Evolutionary conservation across 2,888 invertebrate genomes (phyloP), one percentile per base, ranked within the genome.

Genomic region (Chloroclystis v-ata): DNA sequence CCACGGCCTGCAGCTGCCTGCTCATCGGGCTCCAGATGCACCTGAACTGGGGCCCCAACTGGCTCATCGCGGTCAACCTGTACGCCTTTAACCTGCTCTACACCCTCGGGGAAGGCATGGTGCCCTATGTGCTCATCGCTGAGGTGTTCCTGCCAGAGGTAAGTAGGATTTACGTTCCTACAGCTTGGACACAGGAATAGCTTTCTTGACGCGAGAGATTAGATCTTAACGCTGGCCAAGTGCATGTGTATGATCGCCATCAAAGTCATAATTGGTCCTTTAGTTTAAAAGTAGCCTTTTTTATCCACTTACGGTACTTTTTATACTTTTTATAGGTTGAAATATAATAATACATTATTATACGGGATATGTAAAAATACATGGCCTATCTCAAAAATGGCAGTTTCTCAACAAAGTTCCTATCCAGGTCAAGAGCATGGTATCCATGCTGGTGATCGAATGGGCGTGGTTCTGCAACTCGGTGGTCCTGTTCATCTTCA

Each of bases 121-220:
- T 80, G 4, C 81, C 81, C 0, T 78, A 60, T 40, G 74, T 81
- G 4, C 47, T 79, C 4, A 32, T 69, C 0, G 71, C 71, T n/a
- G 81, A 81, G 44, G 56, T 77, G 1, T 81, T 79, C 42, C 46
- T 78, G 42, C 80, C 80, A 4, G 78, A 80, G 69, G 81, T 80
- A 9, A 48, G 63, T 32, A 4, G 7, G 1, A 28, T n/a, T n/a
- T 4, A 28, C 10, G 1, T 11, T 7, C 28, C 2, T 29, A 1
- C 11, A 29, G 1, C 28, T 29, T 10, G n/a, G n/a, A n/a, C n/a
- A n/a, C n/a, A n/a, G n/a, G n/a, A n/a, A n/a, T n/a, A n/a, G n/a
- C n/a, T n/a, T n/a, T n/a, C n/a, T n/a, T n/a, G n/a, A n/a, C n/a
- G n/a, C n/a, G n/a, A n/a, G n/a, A n/a, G n/a, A n/a, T n/a, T n/a